These are phyloP conservation scores for Acanthosepion lycidas DNA, from an alignment of 2,888 invertebrate genomes.

Conservation along the genomic window DNA sequence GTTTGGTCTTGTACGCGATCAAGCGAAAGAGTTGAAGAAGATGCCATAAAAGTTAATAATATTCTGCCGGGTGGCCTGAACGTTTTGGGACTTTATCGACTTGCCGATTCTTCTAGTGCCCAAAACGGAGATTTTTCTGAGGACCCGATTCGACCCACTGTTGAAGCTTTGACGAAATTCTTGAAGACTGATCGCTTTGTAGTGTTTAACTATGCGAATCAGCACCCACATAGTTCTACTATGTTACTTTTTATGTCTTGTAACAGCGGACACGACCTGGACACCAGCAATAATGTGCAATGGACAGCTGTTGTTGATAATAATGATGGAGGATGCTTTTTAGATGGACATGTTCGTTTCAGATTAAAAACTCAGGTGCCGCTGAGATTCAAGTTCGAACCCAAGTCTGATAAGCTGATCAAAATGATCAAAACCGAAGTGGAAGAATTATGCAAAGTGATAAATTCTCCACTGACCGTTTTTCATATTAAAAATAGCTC, in stretches of 20 bases:
- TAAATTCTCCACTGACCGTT: not conserved
- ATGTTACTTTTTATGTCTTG: constrained; percentile 13
- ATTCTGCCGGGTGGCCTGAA: constrained; percentile 34
- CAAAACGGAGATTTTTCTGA: not conserved
- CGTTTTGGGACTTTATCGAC: not conserved
- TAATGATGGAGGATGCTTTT: not conserved
- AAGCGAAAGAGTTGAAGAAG: constrained; percentile 42
- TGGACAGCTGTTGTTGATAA: constrained; percentile 43
- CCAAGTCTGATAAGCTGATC: constrained; percentile 43
- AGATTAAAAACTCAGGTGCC: constrained; percentile 36
- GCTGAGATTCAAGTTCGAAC: constrained; percentile 40
- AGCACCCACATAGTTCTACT: constrained; percentile 38
- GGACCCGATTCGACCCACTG: not conserved
- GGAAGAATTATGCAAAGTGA: constrained; percentile 35
- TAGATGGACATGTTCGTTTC: constrained; percentile 38
- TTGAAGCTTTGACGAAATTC: constrained; percentile 18
- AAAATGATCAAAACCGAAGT: constrained; percentile 37
- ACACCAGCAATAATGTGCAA: not conserved
- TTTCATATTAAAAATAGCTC: not conserved
- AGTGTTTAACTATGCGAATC: not conserved
- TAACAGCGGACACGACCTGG: not conserved
- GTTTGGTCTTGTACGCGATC: constrained; percentile 42
- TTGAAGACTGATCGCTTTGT: constrained; percentile 33
- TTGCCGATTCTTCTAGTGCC: not conserved
- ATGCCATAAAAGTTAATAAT: constrained; percentile 37